phyloP scores from a whole-genome alignment of 53 echinoderm and acorn worm species.

The Arbacia lixula region DNA sequence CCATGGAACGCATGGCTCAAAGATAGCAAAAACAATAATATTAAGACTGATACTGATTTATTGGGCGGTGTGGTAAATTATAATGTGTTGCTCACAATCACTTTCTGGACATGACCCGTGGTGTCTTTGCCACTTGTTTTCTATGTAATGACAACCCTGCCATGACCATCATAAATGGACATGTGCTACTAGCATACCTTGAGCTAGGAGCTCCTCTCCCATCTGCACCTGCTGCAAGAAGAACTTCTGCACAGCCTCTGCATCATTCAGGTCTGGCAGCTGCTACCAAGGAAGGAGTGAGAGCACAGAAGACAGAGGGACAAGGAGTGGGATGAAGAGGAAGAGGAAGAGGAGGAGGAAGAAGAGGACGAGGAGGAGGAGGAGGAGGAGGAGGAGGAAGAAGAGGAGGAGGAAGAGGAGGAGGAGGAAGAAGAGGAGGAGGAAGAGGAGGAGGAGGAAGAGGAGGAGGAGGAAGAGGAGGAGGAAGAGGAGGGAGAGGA shows the following conservation, averaged over 20 bases:
- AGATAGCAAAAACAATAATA: no score
- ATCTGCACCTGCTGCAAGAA: constrained; percentile 92
- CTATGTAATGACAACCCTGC: no score
- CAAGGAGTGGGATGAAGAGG: no score
- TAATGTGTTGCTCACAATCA: no score
- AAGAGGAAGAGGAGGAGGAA: neutral
- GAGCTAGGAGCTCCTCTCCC: constrained; percentile 92
- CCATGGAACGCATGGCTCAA: no score
- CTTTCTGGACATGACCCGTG: no score
- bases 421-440: neutral
- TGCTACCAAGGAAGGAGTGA: neutral
- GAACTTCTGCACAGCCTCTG: constrained; percentile 93
- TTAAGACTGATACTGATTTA: no score
- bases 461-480: neutral
- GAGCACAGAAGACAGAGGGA: neutral
- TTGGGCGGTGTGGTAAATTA: no score
- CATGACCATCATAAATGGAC: no score
- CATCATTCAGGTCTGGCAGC: constrained; percentile 82
- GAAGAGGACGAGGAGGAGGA: neutral
- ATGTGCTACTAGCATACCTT: constrained; percentile 65
- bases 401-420: neutral
- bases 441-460: neutral
- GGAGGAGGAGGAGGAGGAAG: neutral
- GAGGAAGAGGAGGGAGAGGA: neutral
- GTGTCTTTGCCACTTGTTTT: no score